A percentile compares a stretch with the other conserved stretches of the same genome.
These are phyloP conservation scores for Galeruca laticollis DNA, from an alignment of 2,888 invertebrate species.

Conservation along the genomic window DNA sequence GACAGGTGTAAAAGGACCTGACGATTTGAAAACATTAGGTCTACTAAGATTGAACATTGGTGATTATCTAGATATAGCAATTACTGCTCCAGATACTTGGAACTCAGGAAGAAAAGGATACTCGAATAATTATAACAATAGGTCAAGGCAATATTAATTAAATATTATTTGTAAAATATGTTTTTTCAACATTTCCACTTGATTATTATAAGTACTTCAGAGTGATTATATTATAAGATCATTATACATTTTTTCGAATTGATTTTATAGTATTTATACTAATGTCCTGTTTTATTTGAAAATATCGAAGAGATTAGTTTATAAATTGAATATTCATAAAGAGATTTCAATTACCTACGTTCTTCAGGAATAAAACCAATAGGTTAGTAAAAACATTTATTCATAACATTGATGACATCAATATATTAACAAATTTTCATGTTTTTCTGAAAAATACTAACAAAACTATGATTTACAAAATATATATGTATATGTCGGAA, in stretches of 20 bases:
- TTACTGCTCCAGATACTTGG: conserved; percentile 85
- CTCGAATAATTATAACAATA: conserved; percentile 73
- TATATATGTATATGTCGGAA: conserved; percentile 51
- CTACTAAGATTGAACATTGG: conserved; percentile 93
- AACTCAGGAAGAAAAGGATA: conserved; percentile 72
- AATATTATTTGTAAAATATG: not conserved
- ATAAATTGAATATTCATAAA: too few relatives aligned
- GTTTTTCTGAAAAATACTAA: conserved; percentile 25
- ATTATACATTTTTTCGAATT: too few relatives aligned
- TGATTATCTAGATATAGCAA: conserved; percentile 97
- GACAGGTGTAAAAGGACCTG: conserved; percentile 91
- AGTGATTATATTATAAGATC: too few relatives aligned
- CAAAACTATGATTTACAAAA: conserved; percentile 30
- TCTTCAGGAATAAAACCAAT: not conserved
- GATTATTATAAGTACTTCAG: not conserved
- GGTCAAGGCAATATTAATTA: conserved; percentile 42
- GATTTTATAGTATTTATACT: too few relatives aligned
- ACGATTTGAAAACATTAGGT: conserved; percentile 92
- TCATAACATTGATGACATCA: conserved; percentile 54
- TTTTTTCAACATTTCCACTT: not conserved
- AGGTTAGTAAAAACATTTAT: conserved; percentile 47
- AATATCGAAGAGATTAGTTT: too few relatives aligned
- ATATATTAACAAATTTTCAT: conserved; percentile 51
- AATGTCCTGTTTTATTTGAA: too few relatives aligned
- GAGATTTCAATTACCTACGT: too few relatives aligned